A percentile compares a stretch with the other conserved stretches of the same genome.
Conservation (phyloP, 2,113 vertebrate species). For the Cettia cetti region DNA sequence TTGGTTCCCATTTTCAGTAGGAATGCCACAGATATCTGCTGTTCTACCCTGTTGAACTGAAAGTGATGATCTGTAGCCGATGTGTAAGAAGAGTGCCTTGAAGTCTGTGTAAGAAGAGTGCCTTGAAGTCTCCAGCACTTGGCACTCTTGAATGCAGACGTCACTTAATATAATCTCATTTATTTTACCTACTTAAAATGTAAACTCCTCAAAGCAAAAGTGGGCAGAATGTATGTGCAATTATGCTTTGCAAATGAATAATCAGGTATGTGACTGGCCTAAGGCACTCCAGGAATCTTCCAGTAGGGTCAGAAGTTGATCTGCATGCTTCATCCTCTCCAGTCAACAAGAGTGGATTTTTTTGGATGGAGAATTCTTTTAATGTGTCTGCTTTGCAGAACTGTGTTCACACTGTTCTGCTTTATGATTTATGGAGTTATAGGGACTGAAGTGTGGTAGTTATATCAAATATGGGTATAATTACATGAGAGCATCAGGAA, state of each 20-base stretch:
- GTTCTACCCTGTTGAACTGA: neutral
- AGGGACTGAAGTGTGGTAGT: neutral
- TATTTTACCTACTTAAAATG: conserved; percentile 2
- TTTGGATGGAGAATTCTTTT: neutral
- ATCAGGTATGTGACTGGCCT: neutral
- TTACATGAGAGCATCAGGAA: neutral
- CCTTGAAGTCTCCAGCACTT: neutral
- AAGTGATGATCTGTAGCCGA: neutral
- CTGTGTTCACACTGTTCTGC: neutral
- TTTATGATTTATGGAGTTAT: neutral
- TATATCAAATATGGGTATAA: neutral
- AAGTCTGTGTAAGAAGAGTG: neutral
- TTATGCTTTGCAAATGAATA: neutral
- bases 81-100: neutral
- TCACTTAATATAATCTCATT: neutral
- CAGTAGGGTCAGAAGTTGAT: neutral
- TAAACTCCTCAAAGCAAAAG: neutral
- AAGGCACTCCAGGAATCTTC: neutral
- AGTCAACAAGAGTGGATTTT: neutral
- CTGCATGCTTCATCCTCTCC: neutral
- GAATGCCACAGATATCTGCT: neutral
- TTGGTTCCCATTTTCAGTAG: neutral
- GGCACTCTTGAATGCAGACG: neutral
- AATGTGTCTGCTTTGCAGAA: neutral
- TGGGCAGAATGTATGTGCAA: neutral